Evolutionary conservation across 2,888 invertebrate species (phyloP).

Genomic region (Stenodema calcarata): DNA sequence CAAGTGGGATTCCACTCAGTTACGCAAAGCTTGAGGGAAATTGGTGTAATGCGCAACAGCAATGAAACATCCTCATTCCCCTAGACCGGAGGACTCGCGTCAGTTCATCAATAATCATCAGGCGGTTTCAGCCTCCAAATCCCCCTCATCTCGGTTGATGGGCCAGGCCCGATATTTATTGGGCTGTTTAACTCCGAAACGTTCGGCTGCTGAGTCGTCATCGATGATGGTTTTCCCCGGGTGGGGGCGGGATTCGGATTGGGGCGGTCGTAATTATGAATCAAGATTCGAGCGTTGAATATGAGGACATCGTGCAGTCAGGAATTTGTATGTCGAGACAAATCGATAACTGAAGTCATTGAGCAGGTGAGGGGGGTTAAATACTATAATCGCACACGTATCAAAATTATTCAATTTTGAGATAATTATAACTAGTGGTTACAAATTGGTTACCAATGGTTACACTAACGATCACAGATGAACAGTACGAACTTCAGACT

Average conservation of each 20-base stretch:
- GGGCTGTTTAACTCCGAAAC: background rate
- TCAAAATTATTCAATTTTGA: too few species aligned
- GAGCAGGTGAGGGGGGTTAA: too few species aligned
- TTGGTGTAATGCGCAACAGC: background rate
- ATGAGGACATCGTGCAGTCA: background rate
- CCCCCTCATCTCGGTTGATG: background rate
- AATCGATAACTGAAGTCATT: background rate
- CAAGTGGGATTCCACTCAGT: background rate
- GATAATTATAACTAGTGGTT: too few species aligned
- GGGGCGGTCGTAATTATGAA: background rate
- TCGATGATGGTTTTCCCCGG: background rate
- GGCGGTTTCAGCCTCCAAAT: background rate
- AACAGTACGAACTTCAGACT: too few species aligned
- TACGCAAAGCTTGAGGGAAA: constrained; percentile 1
- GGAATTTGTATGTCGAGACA: background rate
- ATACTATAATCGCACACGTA: too few species aligned
- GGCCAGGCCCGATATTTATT: background rate
- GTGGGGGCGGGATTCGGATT: background rate
- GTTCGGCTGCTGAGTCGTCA: background rate
- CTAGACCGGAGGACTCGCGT: background rate
- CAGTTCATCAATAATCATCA: constrained; percentile 29
- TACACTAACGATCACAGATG: too few species aligned
- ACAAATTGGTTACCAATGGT: too few species aligned
- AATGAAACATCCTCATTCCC: background rate
- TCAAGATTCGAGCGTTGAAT: background rate